These are phyloP conservation scores for Palythoa caribaeorum DNA, from an alignment of 92 coral and sea anemone species.

Conservation along the genomic window DNA sequence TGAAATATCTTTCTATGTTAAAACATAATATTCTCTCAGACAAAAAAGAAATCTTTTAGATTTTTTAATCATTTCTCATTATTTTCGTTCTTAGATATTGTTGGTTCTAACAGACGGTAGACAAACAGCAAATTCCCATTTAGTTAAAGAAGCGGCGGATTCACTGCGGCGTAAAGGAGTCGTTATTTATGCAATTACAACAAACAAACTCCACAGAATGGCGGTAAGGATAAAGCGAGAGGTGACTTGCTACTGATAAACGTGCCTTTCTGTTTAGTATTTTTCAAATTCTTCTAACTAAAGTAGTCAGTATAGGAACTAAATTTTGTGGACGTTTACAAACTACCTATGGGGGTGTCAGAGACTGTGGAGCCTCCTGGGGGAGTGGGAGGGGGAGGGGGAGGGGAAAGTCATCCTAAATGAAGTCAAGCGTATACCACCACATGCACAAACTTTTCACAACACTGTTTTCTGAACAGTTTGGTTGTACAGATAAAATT, in stretches of 20 bases:
- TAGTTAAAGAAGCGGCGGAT: conserved; percentile 21
- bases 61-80: not conserved
- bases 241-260: no score
- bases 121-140: not conserved
- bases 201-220: conserved; percentile 19
- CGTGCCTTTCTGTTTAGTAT: not conserved
- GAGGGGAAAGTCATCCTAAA: no score
- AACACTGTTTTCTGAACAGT: no score
- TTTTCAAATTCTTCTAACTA: not conserved
- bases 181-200: conserved; percentile 9
- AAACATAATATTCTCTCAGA: not conserved
- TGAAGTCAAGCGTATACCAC: no score
- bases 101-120: conserved; percentile 26
- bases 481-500: no score
- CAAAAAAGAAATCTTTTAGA: not conserved
- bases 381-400: no score
- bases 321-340: no score
- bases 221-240: not conserved
- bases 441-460: no score
- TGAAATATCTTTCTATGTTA: no score
- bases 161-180: conserved; percentile 10
- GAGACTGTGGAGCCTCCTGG: no score
- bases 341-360: no score
- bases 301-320: no score
- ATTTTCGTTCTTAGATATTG: conserved; percentile 2